phyloP scores from a whole-genome alignment of 2,888 invertebrate genomes.

The Pteria penguin region DNA sequence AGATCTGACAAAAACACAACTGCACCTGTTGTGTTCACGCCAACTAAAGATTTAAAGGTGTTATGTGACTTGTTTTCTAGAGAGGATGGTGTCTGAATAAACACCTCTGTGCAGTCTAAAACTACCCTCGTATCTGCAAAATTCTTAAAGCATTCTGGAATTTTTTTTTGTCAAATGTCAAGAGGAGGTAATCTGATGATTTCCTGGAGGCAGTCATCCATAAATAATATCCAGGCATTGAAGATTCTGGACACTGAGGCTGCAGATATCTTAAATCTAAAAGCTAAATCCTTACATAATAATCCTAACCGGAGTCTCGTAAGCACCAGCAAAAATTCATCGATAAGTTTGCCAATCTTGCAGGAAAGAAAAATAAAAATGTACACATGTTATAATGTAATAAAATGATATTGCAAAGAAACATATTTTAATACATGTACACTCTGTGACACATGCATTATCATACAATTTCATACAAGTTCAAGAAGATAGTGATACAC shows the following conservation, averaged over 20 bases:
- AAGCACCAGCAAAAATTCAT: constrained; percentile 37
- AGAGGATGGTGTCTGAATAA: constrained; percentile 31
- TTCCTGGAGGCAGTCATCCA: not conserved
- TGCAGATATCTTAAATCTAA: constrained; percentile 28
- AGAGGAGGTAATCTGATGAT: constrained; percentile 15
- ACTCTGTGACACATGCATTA: too few relatives aligned
- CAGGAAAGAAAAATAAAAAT: too few relatives aligned
- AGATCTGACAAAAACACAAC: constrained; percentile 28
- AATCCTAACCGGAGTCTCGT: constrained; percentile 35
- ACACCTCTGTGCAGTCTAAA: constrained; percentile 34
- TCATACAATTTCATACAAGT: too few relatives aligned
- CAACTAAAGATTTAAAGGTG: constrained; percentile 37
- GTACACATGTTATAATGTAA: too few relatives aligned
- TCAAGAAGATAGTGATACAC: too few relatives aligned
- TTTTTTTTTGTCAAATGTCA: constrained; percentile 4
- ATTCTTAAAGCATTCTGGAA: constrained; percentile 15
- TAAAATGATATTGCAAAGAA: too few relatives aligned
- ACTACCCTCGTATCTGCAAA: constrained; percentile 22
- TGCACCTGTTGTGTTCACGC: constrained; percentile 24
- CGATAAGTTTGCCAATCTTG: too few relatives aligned
- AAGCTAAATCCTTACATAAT: constrained; percentile 30
- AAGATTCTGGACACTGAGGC: constrained; percentile 33
- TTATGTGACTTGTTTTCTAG: constrained; percentile 37
- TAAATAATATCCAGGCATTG: constrained; percentile 27
- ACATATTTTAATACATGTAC: too few relatives aligned